Evolutionary conservation across 2,113 vertebrate species (phyloP).

Genomic region (Entosphenus tridentatus): DNA sequence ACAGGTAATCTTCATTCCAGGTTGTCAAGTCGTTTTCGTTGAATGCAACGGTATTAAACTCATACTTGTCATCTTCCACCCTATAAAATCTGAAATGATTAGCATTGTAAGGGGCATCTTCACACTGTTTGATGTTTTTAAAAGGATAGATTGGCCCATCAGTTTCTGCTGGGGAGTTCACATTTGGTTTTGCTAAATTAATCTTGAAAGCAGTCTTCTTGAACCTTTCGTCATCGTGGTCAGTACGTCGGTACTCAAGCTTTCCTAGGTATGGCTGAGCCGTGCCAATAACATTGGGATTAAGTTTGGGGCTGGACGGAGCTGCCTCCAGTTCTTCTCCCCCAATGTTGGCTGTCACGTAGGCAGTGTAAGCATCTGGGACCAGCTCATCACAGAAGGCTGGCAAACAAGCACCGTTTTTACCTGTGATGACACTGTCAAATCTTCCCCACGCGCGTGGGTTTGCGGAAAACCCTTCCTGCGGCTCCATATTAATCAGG

Average conservation of each 20-base stretch:
- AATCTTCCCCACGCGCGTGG: constrained; percentile 87
- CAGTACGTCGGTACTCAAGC: constrained; percentile 63
- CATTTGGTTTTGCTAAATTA: constrained; percentile 57
- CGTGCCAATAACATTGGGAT: constrained; percentile 59
- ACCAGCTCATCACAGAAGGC: constrained; percentile 76
- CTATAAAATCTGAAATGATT: constrained; percentile 80
- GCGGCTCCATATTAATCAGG: constrained; percentile 71
- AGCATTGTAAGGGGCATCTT: constrained; percentile 51
- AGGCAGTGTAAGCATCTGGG: constrained; percentile 55
- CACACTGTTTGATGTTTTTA: constrained; percentile 54
- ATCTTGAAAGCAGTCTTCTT: constrained; percentile 88
- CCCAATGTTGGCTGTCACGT: constrained; percentile 60
- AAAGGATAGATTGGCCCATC: constrained; percentile 73
- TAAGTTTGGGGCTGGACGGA: constrained; percentile 54
- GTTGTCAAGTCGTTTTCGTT: constrained; percentile 85
- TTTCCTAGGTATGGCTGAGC: constrained; percentile 62
- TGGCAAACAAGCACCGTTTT: constrained; percentile 63
- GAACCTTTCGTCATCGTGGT: constrained; percentile 44
- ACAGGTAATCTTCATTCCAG: constrained; percentile 83
- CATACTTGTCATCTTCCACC: constrained; percentile 64
- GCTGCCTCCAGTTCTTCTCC: constrained; percentile 82
- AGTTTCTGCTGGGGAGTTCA: constrained; percentile 49
- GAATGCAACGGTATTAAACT: constrained; percentile 81
- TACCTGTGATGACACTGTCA: constrained; percentile 61
- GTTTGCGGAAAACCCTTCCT: constrained; percentile 55